Evolutionary conservation across 2,797 vertebrate genomes (phyloP).

Genomic region (Scolopax rusticola): DNA sequence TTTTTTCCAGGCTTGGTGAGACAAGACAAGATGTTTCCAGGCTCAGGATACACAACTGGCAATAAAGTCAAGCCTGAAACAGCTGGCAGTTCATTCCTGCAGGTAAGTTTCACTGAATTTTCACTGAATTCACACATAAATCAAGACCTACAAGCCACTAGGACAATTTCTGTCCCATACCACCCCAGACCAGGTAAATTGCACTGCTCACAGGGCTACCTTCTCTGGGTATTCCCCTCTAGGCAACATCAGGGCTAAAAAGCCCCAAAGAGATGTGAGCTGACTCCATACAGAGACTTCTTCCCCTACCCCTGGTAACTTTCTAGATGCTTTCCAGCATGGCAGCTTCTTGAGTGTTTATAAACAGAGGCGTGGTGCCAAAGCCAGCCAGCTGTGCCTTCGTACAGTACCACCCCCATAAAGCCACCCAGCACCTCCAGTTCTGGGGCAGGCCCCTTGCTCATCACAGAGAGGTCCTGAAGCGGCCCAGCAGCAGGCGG

Average conservation of each 20-base stretch:
- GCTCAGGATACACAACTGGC: background rate
- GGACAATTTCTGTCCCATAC: background rate
- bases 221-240: too few relatives aligned
- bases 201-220: background rate
- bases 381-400: accelerated
- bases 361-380: background rate
- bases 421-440: accelerated
- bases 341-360: background rate
- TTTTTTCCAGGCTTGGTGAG: background rate
- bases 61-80: background rate
- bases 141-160: background rate
- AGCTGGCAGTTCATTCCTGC: background rate
- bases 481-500: accelerated
- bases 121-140: background rate
- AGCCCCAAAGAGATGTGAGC: accelerated
- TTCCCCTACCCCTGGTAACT: accelerated
- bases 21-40: background rate
- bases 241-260: background rate
- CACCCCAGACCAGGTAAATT: background rate
- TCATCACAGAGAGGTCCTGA: too few relatives aligned
- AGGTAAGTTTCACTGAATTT: too few relatives aligned
- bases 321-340: background rate
- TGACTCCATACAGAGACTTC: background rate
- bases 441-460: accelerated
- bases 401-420: accelerated